These are phyloP conservation scores for Triplophysa dalaica DNA, from an alignment of 2,113 vertebrate genomes.

Conservation along the genomic window DNA sequence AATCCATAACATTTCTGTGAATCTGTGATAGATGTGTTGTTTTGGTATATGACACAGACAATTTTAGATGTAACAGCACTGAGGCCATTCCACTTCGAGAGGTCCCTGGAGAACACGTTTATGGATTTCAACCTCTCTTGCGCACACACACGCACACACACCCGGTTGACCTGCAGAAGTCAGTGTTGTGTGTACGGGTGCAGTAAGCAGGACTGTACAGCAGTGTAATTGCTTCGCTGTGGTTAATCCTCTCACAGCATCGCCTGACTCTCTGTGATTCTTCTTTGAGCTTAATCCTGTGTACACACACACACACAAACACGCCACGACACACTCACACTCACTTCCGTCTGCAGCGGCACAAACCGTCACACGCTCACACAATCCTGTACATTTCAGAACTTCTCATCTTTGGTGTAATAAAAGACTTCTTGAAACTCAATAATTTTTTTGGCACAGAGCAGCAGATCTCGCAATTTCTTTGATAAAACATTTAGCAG, in stretches of 20 bases:
- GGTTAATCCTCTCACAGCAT: slow-evolving; percentile 46
- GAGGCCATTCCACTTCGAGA: neutral
- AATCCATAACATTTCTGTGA: no score
- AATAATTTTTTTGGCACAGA: no score
- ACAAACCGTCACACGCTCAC: neutral
- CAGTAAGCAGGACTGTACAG: slow-evolving; percentile 43
- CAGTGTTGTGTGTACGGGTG: slow-evolving; percentile 36
- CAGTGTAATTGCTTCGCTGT: slow-evolving; percentile 51
- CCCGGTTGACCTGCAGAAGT: slow-evolving; percentile 20
- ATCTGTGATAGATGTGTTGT: no score
- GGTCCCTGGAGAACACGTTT: slow-evolving; percentile 6
- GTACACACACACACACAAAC: slow-evolving; percentile 19
- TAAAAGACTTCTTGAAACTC: no score
- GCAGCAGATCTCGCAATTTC: neutral
- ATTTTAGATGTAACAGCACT: neutral
- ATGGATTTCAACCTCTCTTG: neutral
- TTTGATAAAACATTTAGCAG: neutral
- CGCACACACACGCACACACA: slow-evolving; percentile 21
- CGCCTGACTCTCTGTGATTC: slow-evolving; percentile 34
- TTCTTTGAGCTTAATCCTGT: slow-evolving; percentile 38
- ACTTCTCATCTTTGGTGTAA: no score
- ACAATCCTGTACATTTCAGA: neutral
- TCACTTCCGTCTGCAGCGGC: neutral
- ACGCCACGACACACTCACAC: neutral
- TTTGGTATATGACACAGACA: neutral